A percentile compares a stretch with the other conserved stretches of the same genome.
Conservation (phyloP, 2,797 vertebrate genomes). For the Betta splendens region DNA sequence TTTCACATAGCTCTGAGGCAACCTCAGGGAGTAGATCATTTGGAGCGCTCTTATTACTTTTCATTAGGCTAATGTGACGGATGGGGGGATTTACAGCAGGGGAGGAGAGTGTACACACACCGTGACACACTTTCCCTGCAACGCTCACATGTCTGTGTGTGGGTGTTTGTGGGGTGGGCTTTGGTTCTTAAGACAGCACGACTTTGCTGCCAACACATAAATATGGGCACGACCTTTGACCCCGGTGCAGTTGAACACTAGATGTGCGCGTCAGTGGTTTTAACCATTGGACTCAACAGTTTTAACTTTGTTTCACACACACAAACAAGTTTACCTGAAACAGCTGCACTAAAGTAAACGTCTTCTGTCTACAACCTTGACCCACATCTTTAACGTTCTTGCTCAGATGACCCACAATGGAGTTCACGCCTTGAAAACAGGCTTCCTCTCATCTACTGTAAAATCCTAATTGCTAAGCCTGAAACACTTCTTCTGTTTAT, state of each 20-base stretch:
- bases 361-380: neutral
- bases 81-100: slow-evolving; percentile 60
- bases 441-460: neutral
- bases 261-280: slow-evolving; percentile 1
- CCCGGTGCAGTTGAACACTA: slow-evolving; percentile 1
- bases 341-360: neutral
- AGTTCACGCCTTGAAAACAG: neutral
- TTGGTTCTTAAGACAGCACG: slow-evolving; percentile 22
- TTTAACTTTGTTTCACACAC: neutral
- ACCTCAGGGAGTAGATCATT: slow-evolving; percentile 72
- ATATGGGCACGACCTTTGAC: slow-evolving; percentile 41
- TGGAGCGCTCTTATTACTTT: slow-evolving; percentile 75
- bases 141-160: slow-evolving; percentile 4
- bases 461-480: neutral
- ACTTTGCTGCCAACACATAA: slow-evolving; percentile 7
- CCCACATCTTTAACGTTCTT: neutral
- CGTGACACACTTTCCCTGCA: slow-evolving; percentile 29
- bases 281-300: neutral
- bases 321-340: neutral
- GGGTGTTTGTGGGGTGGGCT: slow-evolving; percentile 7
- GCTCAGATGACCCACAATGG: neutral
- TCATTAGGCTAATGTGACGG: slow-evolving; percentile 78
- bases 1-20: slow-evolving; percentile 65
- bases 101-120: slow-evolving; percentile 12
- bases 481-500: no score